These are phyloP conservation scores for Galleria mellonella DNA, from an alignment of 1,140 invertebrate genomes.

Conservation along the genomic window DNA sequence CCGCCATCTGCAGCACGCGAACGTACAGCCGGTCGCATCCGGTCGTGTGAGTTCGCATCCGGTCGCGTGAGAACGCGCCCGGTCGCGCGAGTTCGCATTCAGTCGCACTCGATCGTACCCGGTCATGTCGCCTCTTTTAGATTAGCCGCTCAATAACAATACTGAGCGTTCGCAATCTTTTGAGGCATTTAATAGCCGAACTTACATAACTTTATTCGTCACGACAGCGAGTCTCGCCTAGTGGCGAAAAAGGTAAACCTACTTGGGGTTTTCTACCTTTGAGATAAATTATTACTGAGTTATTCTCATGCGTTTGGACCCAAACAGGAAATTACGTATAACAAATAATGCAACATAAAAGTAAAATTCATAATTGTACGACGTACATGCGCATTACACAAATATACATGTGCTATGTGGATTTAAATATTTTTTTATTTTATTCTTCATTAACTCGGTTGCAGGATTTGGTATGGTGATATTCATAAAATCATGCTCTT, in stretches of 20 bases:
- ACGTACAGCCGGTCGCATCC: constrained; percentile 16
- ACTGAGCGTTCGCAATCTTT: constrained; percentile 23
- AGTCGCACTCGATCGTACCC: constrained; percentile 25
- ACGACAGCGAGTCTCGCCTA: neutral
- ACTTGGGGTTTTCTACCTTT: constrained; percentile 6
- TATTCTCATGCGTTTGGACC: constrained; percentile 31
- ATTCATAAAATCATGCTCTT: neutral
- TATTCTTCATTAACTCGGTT: neutral
- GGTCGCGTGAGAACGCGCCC: constrained; percentile 25
- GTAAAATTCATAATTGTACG: constrained; percentile 7
- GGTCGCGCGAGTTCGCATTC: constrained; percentile 75
- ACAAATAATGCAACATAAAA: constrained; percentile 26
- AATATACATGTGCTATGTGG: neutral
- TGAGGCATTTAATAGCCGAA: constrained; percentile 23
- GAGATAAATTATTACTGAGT: constrained; percentile 7
- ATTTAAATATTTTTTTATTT: too few species aligned
- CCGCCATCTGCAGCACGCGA: constrained; percentile 43
- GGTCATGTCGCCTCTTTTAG: constrained; percentile 21
- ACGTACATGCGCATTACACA: constrained; percentile 14
- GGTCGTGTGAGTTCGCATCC: constrained; percentile 79
- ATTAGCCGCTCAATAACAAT: constrained; percentile 25
- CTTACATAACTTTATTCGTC: neutral
- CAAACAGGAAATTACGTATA: constrained; percentile 56
- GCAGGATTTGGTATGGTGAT: neutral
- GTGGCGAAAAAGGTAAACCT: constrained; percentile 1